Conservation (phyloP, 2,113 vertebrate genomes). For the Dendropsophus ebraccatus region DNA sequence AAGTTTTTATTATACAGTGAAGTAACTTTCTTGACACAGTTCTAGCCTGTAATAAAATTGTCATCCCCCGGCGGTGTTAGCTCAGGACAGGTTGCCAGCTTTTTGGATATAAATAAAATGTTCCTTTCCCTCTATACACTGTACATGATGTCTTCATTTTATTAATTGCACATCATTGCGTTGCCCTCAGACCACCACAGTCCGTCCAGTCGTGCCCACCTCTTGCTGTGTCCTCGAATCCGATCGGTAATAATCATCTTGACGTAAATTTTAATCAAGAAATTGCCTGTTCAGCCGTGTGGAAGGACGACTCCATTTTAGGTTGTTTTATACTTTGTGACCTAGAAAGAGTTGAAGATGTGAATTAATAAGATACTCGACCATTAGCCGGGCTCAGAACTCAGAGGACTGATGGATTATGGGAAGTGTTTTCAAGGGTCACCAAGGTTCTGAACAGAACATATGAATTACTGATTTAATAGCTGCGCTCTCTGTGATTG, state of each 20-base stretch:
- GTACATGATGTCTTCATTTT: background rate
- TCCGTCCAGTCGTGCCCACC: background rate
- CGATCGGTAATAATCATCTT: background rate
- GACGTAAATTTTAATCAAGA: conserved; percentile 22
- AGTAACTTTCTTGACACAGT: background rate
- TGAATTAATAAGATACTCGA: conserved; percentile 20
- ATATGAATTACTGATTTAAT: conserved; percentile 10
- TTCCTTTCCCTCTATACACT: background rate
- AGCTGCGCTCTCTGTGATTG: background rate
- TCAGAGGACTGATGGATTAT: background rate
- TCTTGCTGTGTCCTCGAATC: background rate
- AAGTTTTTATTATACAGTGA: too few species aligned
- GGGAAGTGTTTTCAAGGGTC: conserved; percentile 1
- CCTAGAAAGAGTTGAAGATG: conserved; percentile 26
- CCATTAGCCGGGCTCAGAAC: background rate
- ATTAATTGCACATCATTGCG: conserved; percentile 4
- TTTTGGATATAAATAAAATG: background rate
- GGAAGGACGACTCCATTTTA: conserved; percentile 3
- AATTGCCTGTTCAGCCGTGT: conserved; percentile 4
- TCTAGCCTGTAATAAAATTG: background rate
- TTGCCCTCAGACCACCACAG: background rate
- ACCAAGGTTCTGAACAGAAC: background rate
- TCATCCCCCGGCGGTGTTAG: background rate
- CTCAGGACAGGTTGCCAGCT: background rate
- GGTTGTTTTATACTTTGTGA: conserved; percentile 35